Evolutionary conservation across 2,113 vertebrate species (phyloP), one percentile per base, ranked within the genome.

Genomic region (Periophthalmodon schlosseri): DNA sequence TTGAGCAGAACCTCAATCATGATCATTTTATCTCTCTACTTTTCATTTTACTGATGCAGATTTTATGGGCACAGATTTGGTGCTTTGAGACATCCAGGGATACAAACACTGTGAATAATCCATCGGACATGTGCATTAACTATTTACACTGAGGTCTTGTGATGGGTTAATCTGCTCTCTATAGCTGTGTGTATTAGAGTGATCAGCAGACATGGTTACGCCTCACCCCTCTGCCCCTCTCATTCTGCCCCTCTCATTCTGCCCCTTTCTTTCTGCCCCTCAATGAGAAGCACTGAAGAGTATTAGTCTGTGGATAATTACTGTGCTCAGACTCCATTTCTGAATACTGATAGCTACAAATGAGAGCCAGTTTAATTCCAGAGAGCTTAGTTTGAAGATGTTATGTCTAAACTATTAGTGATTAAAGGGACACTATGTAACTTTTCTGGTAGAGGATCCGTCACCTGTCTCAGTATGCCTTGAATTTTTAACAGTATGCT

Each of bases 221-320:
- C 84, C 65, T 49, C n/a, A 11, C 11, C 23, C 57, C 4, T n/a
- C 39, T 68, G 79, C 66, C 34, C 8, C 54, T 72, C 54, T 49
- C 7, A 34, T 68, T 24, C 56, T 54, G 67, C 20, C 57, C 47
- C 7, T 2, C 65, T 84, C 79, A 68, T 60, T 39, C 33, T 28
- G 1, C 23, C 65, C 57, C 58, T 39, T 61, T 83, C 79, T 65
- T 60, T 39, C 24, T 33, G 2, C 23, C 66, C 63, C 58, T 39
- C 80, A 70, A 47, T 39, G 57, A 67, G 34, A 65, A 65, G 64
- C 61, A 28, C 47, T n/a, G n/a, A n/a, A 20, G 69, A 77, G 80
- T 71, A 76, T 88, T 87, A 78, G 81, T 66, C 54, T 60, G 44
- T 74, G 76, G 73, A 77, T 86, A 84, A 90, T 91, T 85, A 76